A percentile compares a stretch with the other conserved stretches of the same genome.
Conservation (phyloP, 1,140 invertebrate genomes). For the Berghia stephanieae region DNA sequence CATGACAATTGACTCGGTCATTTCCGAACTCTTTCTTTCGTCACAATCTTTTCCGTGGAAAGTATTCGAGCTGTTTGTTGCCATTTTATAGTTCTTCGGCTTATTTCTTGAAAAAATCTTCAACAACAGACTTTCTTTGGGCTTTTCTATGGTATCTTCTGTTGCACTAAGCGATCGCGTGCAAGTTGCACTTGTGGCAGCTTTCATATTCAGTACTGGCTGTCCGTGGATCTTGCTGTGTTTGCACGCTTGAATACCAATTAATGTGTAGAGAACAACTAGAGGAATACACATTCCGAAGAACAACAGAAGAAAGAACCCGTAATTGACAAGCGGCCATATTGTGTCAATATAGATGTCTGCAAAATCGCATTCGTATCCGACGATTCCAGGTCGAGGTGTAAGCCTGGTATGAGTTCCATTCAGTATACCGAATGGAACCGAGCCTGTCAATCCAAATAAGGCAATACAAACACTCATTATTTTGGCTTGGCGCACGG, state of each 20-base stretch:
- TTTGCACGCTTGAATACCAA: slow-evolving; percentile 14
- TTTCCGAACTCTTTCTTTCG: too few relatives aligned
- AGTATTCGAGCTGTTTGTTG: too few relatives aligned
- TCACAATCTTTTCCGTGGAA: too few relatives aligned
- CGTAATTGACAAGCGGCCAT: slow-evolving; percentile 30
- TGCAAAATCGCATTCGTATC: slow-evolving; percentile 33
- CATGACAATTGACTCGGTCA: too few relatives aligned
- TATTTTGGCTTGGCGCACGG: slow-evolving; percentile 6
- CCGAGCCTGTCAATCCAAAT: neutral
- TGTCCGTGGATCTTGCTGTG: slow-evolving; percentile 7
- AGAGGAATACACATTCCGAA: neutral
- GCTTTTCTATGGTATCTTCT: too few relatives aligned
- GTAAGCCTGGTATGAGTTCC: slow-evolving; percentile 25
- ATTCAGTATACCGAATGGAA: slow-evolving; percentile 32
- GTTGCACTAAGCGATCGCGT: too few relatives aligned
- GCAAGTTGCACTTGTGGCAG: too few relatives aligned
- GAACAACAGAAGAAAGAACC: slow-evolving; percentile 32
- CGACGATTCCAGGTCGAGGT: slow-evolving; percentile 10
- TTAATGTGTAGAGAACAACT: slow-evolving; percentile 17
- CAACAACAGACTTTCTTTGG: too few relatives aligned
- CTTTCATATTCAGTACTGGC: too few relatives aligned
- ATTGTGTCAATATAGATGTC: slow-evolving; percentile 24
- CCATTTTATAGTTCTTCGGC: too few relatives aligned
- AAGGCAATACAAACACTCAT: neutral
- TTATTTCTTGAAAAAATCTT: too few relatives aligned